Conservation (phyloP, 2,888 invertebrate genomes). For the Mimas tiliae region DNA sequence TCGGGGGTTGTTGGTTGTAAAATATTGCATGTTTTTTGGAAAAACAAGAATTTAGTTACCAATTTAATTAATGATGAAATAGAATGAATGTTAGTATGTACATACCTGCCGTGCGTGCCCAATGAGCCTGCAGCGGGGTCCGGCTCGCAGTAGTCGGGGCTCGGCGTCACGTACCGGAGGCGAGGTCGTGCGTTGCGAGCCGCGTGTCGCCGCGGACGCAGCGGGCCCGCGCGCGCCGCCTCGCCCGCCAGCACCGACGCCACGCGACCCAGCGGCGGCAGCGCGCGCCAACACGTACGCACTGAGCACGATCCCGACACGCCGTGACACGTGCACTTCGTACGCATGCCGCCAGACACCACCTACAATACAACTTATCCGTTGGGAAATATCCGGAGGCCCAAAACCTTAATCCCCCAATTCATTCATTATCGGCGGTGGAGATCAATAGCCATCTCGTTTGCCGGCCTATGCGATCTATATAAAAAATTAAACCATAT, state of each 20-base stretch:
- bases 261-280: constrained; percentile 87
- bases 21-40: no score
- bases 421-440: no score
- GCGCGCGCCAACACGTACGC: constrained; percentile 91
- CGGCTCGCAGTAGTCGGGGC: constrained; percentile 92
- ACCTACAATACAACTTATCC: constrained; percentile 73
- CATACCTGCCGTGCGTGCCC: constrained; percentile 90
- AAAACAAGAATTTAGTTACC: no score
- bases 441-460: no score
- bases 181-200: constrained; percentile 80
- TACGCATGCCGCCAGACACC: constrained; percentile 82
- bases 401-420: no score
- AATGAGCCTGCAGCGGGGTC: constrained; percentile 90
- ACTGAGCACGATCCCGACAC: constrained; percentile 93
- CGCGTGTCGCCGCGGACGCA: constrained; percentile 62
- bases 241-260: constrained; percentile 80
- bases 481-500: no score
- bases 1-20: no score
- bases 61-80: no score
- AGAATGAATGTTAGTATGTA: no score
- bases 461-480: no score
- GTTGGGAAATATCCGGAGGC: neutral
- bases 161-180: constrained; percentile 90
- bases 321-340: constrained; percentile 93
- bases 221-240: constrained; percentile 71